Percentiles rank a stretch among this genome's conserved stretches.
Conservation (phyloP, 2,113 vertebrate species). For the Vidua chalybeata region DNA sequence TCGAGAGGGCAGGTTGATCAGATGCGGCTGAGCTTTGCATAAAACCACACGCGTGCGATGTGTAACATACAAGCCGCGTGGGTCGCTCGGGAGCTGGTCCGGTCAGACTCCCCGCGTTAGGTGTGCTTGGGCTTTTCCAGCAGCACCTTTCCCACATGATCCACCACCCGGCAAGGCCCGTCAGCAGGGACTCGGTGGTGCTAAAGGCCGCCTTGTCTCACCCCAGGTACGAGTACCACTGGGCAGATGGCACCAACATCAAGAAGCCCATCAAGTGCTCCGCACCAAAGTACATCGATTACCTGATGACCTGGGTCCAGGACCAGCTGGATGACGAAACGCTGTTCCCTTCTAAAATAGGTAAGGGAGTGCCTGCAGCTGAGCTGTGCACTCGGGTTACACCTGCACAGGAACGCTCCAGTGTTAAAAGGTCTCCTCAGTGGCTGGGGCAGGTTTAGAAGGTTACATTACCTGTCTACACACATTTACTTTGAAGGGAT, state of each 20-base stretch:
- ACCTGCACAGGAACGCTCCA: rapidly evolving
- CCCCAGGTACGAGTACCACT: constrained; percentile 87
- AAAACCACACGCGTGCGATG: background rate
- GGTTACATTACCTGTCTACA: background rate
- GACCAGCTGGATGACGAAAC: constrained; percentile 85
- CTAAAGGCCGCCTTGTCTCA: background rate
- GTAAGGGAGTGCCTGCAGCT: constrained; percentile 42
- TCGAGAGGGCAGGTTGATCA: background rate
- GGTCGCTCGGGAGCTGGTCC: background rate
- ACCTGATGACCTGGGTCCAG: constrained; percentile 86
- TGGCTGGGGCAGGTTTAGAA: background rate
- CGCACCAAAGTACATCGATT: constrained; percentile 89
- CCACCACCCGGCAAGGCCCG: background rate
- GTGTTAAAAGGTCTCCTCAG: background rate
- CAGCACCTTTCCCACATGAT: rapidly evolving
- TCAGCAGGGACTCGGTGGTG: background rate
- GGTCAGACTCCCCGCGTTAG: rapidly evolving
- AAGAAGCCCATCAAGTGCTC: constrained; percentile 91
- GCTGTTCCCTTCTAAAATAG: constrained; percentile 85
- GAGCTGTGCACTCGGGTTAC: background rate
- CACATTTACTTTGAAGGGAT: background rate
- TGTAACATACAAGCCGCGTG: background rate
- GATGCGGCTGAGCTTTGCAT: background rate
- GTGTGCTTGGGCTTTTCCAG: background rate
- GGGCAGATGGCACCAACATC: constrained; percentile 89